Percentiles rank a stretch among this genome's conserved stretches.
Conservation (phyloP, 2,888 invertebrate genomes). For the Ligdia adustata region DNA sequence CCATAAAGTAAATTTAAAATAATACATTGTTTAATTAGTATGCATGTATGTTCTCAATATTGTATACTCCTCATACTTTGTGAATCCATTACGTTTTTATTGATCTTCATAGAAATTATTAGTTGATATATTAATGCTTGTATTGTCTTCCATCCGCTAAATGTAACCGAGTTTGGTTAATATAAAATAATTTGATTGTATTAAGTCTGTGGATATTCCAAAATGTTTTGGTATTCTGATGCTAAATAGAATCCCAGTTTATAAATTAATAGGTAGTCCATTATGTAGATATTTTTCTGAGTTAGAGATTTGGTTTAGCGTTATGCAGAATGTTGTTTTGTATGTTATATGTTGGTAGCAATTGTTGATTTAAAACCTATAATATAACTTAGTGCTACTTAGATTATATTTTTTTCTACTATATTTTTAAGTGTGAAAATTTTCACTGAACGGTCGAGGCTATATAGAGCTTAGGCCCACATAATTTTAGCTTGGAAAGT, state of each 20-base stretch:
- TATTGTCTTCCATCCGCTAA: conserved; percentile 11
- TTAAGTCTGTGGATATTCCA: too few species aligned
- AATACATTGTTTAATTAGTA: too few species aligned
- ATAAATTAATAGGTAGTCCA: too few species aligned
- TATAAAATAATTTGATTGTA: too few species aligned
- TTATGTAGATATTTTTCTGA: conserved; percentile 27
- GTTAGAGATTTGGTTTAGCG: conserved; percentile 10
- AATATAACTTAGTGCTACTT: conserved; percentile 28
- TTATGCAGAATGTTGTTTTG: conserved; percentile 25
- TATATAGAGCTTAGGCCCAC: conserved; percentile 35
- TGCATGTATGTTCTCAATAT: too few species aligned
- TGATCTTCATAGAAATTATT: neutral
- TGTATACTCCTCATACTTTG: too few species aligned
- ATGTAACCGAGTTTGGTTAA: too few species aligned
- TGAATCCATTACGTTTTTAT: too few species aligned
- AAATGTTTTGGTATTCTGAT: neutral
- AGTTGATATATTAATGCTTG: neutral
- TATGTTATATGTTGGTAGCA: conserved; percentile 35
- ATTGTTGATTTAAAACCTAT: conserved; percentile 33
- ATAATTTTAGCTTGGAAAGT: conserved; percentile 37
- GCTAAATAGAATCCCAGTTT: neutral
- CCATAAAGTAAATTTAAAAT: neutral
- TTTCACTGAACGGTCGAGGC: conserved; percentile 31
- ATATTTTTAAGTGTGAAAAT: conserved; percentile 19
- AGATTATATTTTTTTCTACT: conserved; percentile 30